Conservation (phyloP, 2,113 vertebrate genomes). For the human region DNA sequence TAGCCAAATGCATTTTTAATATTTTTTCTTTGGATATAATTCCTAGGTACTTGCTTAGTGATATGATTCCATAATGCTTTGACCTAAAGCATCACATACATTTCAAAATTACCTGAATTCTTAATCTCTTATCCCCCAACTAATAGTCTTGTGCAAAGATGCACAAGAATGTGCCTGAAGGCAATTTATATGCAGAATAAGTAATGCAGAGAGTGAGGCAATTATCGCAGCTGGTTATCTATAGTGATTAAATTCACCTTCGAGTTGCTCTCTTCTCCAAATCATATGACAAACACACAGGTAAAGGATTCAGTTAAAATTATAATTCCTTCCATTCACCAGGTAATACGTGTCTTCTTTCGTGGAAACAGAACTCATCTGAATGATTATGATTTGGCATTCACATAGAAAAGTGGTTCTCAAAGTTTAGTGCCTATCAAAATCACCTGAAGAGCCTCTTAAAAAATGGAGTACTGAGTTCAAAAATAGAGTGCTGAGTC, state of each 20-base stretch:
- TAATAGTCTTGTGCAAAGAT: not conserved
- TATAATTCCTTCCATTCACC: not conserved
- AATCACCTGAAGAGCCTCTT: not conserved
- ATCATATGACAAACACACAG: not conserved
- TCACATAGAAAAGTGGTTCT: not conserved
- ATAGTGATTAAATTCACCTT: conserved; percentile 71
- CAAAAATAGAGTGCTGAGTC: not conserved
- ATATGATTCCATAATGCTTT: not conserved
- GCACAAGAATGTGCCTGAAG: not conserved
- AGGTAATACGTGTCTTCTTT: not conserved
- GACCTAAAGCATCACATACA: not conserved
- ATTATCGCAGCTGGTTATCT: conserved; percentile 58
- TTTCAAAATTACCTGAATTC: conserved; percentile 46
- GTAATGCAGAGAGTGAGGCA: not conserved
- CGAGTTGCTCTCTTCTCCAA: conserved; percentile 39
- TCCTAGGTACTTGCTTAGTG: not conserved
- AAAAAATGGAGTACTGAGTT: not conserved
- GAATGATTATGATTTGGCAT: not conserved
- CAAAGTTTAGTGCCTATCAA: not conserved
- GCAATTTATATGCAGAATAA: conserved; percentile 57
- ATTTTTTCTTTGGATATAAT: conserved; percentile 4
- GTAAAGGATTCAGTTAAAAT: conserved; percentile 50
- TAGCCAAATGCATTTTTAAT: not conserved
- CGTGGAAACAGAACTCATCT: not conserved
- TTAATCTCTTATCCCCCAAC: conserved; percentile 27